Evolutionary conservation across 2,888 invertebrate species (phyloP), one percentile per base, ranked within the genome.

Genomic region (Tanypteryx hageni): DNA sequence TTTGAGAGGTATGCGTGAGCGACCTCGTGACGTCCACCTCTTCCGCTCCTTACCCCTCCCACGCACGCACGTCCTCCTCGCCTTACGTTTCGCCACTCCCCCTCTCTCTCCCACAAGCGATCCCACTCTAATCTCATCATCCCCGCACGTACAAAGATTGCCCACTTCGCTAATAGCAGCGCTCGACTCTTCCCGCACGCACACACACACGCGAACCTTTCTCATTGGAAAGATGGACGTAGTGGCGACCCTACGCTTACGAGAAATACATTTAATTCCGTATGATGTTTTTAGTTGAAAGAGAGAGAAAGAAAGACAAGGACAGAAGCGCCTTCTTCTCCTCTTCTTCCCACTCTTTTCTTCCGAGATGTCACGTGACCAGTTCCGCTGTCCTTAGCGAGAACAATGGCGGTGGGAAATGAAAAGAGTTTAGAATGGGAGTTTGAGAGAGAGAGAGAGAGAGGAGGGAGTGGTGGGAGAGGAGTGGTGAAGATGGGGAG

Each of bases 391-490:
- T 89, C 89, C 89, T 89, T 89, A 64, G 44, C 89, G 44, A 44
- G 89, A 89, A 89, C 89, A 89, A 89, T 89, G 89, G 89, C 11
- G 83, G 83, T 83, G 83, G 83, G 83, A 83, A 83, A 83, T 83
- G 83, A 83, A 83, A 83, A 83, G 83, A 83, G 83, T 83, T 83
- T 83, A 83, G 83, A 83, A 83, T 83, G 83, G 57, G 83, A 83
- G 83, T 83, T 44, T n/a, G 83, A 44, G 44, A 44, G 44, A 44
- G 44, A 44, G 44, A 44, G 44, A 44, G 44, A 5, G 44, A 44
- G 44, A 44, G 44, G 11, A 27, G 11, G 76, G 76, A 7, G 1
- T 5, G 76, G 76, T n/a, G 11, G 76, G 22, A n/a, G n/a, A 7
- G 10, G 76, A 76, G 16, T 76, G n/a, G n/a, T n/a, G n/a, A n/a